phyloP scores from a whole-genome alignment of 2,113 vertebrate genomes.

The Pollachius pollachius region DNA sequence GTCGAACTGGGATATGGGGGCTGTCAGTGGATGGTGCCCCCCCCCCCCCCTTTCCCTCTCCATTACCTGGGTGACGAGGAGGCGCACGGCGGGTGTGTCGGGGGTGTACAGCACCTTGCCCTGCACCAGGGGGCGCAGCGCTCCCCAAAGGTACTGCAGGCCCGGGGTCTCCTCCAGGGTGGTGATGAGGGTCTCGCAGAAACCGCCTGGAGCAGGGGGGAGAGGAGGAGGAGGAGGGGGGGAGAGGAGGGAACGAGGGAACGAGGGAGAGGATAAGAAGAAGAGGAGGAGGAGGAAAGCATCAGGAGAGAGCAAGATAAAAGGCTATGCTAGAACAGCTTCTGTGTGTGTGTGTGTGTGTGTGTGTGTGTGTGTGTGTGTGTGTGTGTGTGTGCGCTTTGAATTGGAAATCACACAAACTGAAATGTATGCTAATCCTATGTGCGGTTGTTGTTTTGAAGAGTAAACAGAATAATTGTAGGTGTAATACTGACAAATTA shows the following conservation, averaged over 20 bases:
- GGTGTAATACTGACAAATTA: no score
- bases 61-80: constrained; percentile 85
- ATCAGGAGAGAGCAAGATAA: neutral
- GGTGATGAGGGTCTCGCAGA: constrained; percentile 86
- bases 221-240: constrained; percentile 10
- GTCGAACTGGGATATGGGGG: no score
- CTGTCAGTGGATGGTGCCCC: no score
- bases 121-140: constrained; percentile 84
- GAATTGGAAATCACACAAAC: no score
- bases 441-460: no score
- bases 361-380: no score
- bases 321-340: no score
- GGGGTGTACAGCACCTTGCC: constrained; percentile 93
- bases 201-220: constrained; percentile 73
- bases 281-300: constrained; percentile 29
- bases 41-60: neutral
- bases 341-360: no score
- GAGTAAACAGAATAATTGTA: no score
- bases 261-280: no score
- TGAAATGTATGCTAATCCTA: no score
- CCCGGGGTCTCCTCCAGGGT: constrained; percentile 83
- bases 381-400: no score
- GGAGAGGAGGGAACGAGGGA: neutral
- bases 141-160: constrained; percentile 87
- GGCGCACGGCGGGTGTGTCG: constrained; percentile 82